phyloP scores from a whole-genome alignment of 2,113 vertebrate species.

The Panthera leo region DNA sequence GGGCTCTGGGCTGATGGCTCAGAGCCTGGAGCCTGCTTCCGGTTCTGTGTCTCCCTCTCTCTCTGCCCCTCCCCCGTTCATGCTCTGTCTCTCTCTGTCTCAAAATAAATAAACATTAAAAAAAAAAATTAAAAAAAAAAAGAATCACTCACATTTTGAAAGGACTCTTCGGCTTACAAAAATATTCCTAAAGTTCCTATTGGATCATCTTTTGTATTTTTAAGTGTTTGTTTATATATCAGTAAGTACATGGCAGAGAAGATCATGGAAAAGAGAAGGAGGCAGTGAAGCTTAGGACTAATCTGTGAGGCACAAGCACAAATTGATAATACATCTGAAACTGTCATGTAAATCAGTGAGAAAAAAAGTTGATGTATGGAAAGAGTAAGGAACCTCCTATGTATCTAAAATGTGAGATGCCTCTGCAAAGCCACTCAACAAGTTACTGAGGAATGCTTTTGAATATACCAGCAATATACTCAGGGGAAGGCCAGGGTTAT shows the following conservation, averaged over 20 bases:
- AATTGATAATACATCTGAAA: constrained; percentile 11
- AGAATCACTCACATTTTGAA: constrained; percentile 40
- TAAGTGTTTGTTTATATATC: not conserved
- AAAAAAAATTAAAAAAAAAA: too few species aligned
- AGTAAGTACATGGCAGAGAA: constrained; percentile 20
- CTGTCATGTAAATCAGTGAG: constrained; percentile 34
- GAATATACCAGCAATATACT: not conserved
- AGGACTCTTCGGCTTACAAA: not conserved
- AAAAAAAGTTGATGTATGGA: constrained; percentile 20
- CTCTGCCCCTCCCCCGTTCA: too few species aligned
- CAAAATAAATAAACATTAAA: too few species aligned
- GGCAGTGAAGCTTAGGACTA: not conserved
- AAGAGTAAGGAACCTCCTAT: not conserved
- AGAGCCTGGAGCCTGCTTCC: too few species aligned
- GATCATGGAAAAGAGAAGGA: not conserved
- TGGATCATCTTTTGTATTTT: not conserved
- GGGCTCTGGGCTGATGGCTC: too few species aligned
- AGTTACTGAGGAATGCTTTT: constrained; percentile 25
- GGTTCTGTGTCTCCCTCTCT: too few species aligned
- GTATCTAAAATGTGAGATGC: constrained; percentile 24
- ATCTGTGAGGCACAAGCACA: constrained; percentile 20
- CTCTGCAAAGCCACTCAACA: not conserved
- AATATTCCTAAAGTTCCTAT: not conserved
- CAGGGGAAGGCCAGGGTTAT: not conserved
- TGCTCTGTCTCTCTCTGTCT: too few species aligned